Conservation (phyloP, 2,888 invertebrate genomes). For the Petrolisthes cinctipes region DNA sequence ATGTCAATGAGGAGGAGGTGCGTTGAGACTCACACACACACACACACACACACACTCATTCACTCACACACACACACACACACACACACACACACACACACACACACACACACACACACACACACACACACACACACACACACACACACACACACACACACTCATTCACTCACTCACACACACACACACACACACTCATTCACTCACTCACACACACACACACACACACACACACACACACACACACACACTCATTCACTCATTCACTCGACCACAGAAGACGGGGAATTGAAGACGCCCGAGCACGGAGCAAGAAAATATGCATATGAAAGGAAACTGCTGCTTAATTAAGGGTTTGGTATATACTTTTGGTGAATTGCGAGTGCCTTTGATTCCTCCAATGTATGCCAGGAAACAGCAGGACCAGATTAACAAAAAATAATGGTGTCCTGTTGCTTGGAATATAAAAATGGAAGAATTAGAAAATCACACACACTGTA, state of each 20-base stretch:
- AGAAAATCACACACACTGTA: too few species aligned
- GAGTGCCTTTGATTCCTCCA: too few species aligned
- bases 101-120: slow-evolving; percentile 32
- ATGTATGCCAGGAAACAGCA: too few species aligned
- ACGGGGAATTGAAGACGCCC: too few species aligned
- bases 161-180: neutral
- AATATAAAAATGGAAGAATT: too few species aligned
- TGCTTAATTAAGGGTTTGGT: too few species aligned
- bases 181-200: neutral
- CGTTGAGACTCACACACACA: neutral
- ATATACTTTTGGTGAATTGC: too few species aligned
- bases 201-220: neutral
- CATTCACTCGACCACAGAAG: neutral
- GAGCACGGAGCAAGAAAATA: too few species aligned
- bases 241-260: neutral
- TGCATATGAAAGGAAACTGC: too few species aligned
- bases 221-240: slow-evolving; percentile 10
- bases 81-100: slow-evolving; percentile 28
- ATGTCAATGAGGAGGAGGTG: neutral
- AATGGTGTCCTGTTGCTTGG: too few species aligned
- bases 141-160: neutral
- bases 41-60: slow-evolving; percentile 16
- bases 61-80: slow-evolving; percentile 11
- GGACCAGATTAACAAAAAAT: too few species aligned
- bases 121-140: slow-evolving; percentile 18